These are phyloP conservation scores for Lagenorhynchus albirostris DNA, from an alignment of 2,113 vertebrate species.

Conservation along the genomic window DNA sequence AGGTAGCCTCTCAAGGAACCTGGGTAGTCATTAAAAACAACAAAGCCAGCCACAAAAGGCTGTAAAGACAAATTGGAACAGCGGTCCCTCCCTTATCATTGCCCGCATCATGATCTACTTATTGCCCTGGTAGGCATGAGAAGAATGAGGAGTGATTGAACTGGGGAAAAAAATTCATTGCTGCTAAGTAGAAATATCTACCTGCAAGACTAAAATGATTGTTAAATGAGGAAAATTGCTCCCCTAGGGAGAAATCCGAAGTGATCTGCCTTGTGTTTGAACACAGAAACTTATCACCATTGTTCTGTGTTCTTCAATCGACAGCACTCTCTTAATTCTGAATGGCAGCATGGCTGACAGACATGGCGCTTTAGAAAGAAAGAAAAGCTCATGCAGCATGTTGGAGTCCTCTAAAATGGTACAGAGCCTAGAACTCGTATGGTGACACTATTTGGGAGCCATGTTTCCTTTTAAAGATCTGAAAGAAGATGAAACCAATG, in stretches of 20 bases:
- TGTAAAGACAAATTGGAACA: not conserved
- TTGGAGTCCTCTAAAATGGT: constrained; percentile 24
- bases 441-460: constrained; percentile 31
- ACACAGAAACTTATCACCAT: not conserved
- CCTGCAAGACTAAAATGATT: constrained; percentile 28
- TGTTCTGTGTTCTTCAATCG: constrained; percentile 22
- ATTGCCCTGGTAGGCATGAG: not conserved
- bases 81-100: not conserved
- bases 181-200: constrained; percentile 16
- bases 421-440: constrained; percentile 15
- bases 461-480: constrained; percentile 62
- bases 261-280: constrained; percentile 43
- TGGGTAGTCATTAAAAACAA: constrained; percentile 19
- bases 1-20: constrained; percentile 8
- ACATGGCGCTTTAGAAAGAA: constrained; percentile 36
- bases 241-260: not conserved
- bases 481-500: constrained; percentile 51
- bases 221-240: constrained; percentile 22
- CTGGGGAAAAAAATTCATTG: constrained; percentile 1
- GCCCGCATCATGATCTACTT: not conserved
- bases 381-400: not conserved
- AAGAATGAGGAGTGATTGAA: constrained; percentile 33
- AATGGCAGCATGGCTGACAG: constrained; percentile 51
- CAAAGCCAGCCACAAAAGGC: not conserved
- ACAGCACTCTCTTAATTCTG: constrained; percentile 33